A percentile compares a stretch with the other conserved stretches of the same genome.
These are phyloP conservation scores for Carassius gibelio DNA, from an alignment of 2,113 vertebrate genomes.

Conservation along the genomic window DNA sequence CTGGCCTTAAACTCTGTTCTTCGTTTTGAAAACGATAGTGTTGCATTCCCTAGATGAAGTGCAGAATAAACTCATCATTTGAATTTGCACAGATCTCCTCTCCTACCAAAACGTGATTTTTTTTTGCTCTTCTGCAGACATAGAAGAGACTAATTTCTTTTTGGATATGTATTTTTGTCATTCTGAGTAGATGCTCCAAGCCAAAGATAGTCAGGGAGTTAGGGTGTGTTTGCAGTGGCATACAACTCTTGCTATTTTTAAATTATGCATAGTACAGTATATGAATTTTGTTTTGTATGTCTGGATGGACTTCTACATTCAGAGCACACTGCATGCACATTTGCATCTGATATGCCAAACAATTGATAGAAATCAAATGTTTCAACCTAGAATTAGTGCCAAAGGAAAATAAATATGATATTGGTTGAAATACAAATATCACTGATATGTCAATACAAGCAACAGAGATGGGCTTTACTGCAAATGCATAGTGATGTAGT, in stretches of 20 bases:
- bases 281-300: constrained; percentile 6
- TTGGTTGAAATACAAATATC: neutral
- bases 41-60: constrained; percentile 44
- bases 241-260: neutral
- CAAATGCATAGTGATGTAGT: neutral
- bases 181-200: neutral
- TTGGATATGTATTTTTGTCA: constrained; percentile 12
- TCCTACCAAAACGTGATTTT: neutral
- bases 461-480: neutral
- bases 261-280: neutral
- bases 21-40: constrained; percentile 11
- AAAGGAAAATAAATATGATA: neutral
- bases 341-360: neutral
- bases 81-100: constrained; percentile 25
- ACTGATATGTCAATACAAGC: neutral
- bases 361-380: neutral
- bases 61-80: constrained; percentile 19
- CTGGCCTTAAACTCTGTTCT: constrained; percentile 20
- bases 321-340: neutral
- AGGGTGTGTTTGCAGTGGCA: constrained; percentile 7
- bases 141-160: neutral
- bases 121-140: neutral
- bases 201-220: neutral
- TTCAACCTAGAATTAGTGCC: neutral
- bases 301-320: neutral